These are phyloP conservation scores for Chanos chanos DNA, from an alignment of 2,797 vertebrate species.

Conservation along the genomic window DNA sequence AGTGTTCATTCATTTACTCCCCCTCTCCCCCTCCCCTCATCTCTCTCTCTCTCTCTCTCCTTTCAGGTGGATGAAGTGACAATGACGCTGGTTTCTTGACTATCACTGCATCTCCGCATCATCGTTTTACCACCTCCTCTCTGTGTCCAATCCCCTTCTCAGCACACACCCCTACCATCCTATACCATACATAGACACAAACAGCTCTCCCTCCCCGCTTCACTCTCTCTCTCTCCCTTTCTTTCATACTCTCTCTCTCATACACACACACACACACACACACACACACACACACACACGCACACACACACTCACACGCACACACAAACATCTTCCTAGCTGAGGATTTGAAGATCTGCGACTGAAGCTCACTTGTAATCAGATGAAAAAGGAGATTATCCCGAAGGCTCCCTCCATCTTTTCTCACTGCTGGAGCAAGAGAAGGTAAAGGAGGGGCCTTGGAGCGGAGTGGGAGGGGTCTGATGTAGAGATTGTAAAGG, in stretches of 20 bases:
- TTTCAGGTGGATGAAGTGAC: constrained; percentile 44
- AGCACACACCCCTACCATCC: neutral
- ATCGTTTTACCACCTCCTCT: constrained; percentile 47
- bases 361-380: constrained; percentile 60
- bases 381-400: constrained; percentile 64
- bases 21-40: constrained; percentile 42
- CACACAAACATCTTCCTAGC: constrained; percentile 27
- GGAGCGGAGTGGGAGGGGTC: constrained; percentile 30
- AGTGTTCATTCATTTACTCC: neutral
- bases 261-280: constrained; percentile 39
- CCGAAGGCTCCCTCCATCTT: constrained; percentile 61
- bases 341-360: constrained; percentile 60
- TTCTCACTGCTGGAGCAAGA: constrained; percentile 41
- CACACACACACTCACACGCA: constrained; percentile 6
- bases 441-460: constrained; percentile 34
- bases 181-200: neutral
- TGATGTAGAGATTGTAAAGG: constrained; percentile 35
- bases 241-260: neutral
- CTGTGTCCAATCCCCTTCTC: constrained; percentile 37
- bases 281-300: constrained; percentile 3
- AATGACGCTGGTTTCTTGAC: constrained; percentile 42
- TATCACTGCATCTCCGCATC: constrained; percentile 35
- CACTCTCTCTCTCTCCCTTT: neutral
- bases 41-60: constrained; percentile 11
- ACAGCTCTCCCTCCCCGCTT: constrained; percentile 6